Percentiles rank a stretch among this genome's conserved stretches.
phyloP scores from a whole-genome alignment of 2,888 invertebrate genomes.

The Hemistola chrysoprasaria region DNA sequence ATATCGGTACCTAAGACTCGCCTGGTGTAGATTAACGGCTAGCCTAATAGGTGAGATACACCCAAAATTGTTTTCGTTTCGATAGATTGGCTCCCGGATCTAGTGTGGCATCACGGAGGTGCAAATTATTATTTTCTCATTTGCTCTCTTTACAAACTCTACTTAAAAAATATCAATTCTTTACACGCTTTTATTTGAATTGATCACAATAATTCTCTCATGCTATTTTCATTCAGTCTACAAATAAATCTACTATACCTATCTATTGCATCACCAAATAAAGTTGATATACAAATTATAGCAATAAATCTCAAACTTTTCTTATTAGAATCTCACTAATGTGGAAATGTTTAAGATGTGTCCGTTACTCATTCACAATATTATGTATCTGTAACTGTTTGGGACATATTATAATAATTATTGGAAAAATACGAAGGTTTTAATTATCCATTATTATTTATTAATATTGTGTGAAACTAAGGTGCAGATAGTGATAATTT shows the following conservation, averaged over 20 bases:
- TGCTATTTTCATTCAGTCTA: background rate
- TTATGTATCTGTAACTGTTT: no score
- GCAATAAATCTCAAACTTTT: no score
- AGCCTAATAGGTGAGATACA: slow-evolving; percentile 3
- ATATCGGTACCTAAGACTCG: slow-evolving; percentile 1
- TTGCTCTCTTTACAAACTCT: slow-evolving; percentile 20
- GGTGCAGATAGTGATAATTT: no score
- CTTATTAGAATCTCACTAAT: no score
- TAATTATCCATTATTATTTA: no score
- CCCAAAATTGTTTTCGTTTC: slow-evolving; percentile 2
- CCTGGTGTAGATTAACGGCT: slow-evolving; percentile 1
- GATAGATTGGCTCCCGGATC: slow-evolving; percentile 18
- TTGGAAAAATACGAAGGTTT: no score
- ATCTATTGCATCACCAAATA: slow-evolving; percentile 8
- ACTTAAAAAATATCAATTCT: background rate
- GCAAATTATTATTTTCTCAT: slow-evolving; percentile 12
- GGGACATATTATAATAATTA: no score
- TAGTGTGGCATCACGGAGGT: slow-evolving; percentile 15
- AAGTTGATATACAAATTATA: no score
- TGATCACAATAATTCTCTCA: slow-evolving; percentile 2
- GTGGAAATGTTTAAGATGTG: no score
- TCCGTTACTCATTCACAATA: no score
- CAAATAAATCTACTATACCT: background rate
- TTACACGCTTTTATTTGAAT: background rate
- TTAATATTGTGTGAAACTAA: no score